Conservation (phyloP, 2,797 vertebrate genomes). For the Mormyrus proboscirostris region DNA sequence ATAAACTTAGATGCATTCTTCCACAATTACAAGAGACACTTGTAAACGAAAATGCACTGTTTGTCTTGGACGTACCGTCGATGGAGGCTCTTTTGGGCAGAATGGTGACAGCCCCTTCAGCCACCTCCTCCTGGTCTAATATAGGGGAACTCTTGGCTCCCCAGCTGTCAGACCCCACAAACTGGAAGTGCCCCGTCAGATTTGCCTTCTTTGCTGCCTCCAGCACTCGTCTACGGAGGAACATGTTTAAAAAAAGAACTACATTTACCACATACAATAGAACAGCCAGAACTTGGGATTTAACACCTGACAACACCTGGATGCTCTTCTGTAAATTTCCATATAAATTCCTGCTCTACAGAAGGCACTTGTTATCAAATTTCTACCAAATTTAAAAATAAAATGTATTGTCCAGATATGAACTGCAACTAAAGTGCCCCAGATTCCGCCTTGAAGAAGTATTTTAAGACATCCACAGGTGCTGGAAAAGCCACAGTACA, state of each 20-base stretch:
- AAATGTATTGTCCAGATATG: not conserved
- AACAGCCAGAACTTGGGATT: not conserved
- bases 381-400: not conserved
- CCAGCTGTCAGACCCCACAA: constrained; percentile 90
- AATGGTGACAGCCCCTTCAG: constrained; percentile 80
- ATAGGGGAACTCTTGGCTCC: constrained; percentile 80
- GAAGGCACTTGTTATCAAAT: not conserved
- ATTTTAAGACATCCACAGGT: not conserved
- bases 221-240: constrained; percentile 68
- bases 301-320: not conserved
- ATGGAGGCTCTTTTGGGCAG: constrained; percentile 83
- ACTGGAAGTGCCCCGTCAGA: constrained; percentile 83
- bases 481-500: not conserved
- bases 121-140: constrained; percentile 74
- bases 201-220: constrained; percentile 73
- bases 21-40: not conserved
- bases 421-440: not conserved
- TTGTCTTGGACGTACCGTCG: constrained; percentile 58
- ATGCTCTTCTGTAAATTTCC: not conserved
- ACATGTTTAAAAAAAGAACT: not conserved
- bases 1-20: not conserved
- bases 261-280: not conserved
- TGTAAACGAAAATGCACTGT: not conserved
- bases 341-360: not conserved
- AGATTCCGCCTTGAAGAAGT: not conserved